phyloP scores from a whole-genome alignment of 2,113 vertebrate species.

The Malaclemys terrapin region DNA sequence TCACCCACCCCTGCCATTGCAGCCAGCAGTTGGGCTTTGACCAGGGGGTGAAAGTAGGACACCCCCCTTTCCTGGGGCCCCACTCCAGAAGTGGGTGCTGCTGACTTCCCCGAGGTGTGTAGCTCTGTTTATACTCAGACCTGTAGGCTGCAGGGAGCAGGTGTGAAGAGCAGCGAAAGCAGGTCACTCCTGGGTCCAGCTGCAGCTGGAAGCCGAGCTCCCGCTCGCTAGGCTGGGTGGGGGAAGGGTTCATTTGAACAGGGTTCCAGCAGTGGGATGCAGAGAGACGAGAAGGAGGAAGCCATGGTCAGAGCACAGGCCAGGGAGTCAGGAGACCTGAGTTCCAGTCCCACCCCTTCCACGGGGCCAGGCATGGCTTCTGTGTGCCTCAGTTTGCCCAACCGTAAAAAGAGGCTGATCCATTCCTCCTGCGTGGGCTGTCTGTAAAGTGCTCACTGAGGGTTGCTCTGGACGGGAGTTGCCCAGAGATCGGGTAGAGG shows the following conservation, averaged over 20 bases:
- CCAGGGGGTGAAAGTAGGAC: background rate
- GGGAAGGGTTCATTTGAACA: background rate
- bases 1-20: background rate
- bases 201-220: background rate
- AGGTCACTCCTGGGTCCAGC: background rate
- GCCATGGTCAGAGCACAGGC: background rate
- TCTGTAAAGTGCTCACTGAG: background rate
- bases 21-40: background rate
- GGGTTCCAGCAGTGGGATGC: background rate
- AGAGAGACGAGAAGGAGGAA: background rate
- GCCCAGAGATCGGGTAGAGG: background rate
- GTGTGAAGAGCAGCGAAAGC: background rate
- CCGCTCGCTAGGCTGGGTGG: rapidly evolving
- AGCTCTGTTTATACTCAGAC: background rate
- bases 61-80: background rate
- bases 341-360: background rate
- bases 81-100: background rate
- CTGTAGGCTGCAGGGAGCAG: background rate
- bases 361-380: background rate
- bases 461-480: background rate
- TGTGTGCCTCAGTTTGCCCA: background rate
- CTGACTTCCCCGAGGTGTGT: background rate
- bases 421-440: background rate
- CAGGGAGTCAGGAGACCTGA: background rate
- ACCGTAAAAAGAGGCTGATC: background rate